Evolutionary conservation across 2,113 vertebrate genomes (phyloP), one percentile per base, ranked within the genome.

Genomic region (Apistogramma diplotaenia): DNA sequence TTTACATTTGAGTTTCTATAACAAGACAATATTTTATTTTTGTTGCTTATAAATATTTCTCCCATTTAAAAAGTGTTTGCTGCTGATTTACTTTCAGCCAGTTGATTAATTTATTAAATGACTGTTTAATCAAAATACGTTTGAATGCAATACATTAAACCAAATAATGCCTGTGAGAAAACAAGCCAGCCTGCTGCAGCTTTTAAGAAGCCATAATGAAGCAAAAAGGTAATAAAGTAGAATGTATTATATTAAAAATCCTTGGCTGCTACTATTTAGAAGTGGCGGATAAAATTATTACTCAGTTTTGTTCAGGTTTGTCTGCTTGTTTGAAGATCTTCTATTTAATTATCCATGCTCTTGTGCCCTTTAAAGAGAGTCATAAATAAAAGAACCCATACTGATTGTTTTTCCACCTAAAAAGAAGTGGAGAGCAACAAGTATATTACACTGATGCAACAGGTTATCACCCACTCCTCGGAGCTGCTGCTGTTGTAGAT

Each of bases 361-460:
- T 46, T 15, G 43, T 23, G 27, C 53, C 62, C 23, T 72, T 49
- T 11, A 51, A 25, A 11, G 43, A 51, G 25, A 55, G 6, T 29
- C 70, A 57, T 7, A 12, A 78, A 40, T 29, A 1, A 54, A 76
- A 6, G 1, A 23, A 21, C 21, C 25, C 35, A 31, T 21, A 0
- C 58, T 29, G 31, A 49, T 59, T 73, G 25, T 19, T 57, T 70
- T 23, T 35, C 43, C 35, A 27, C 13, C 18, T 57, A 29, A 9
- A 51, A 67, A 5, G 0, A 43, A 57, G 57, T 3, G 1, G 35
- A 5, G 4, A 72, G 49, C 61, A 83, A 72, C 71, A 76, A 49
- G 51, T 85, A 71, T 70, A 19, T 37, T 29, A 5, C 6, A 33
- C 57, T 56, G 72, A 62, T 81, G 58, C 77, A 89, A 80, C 82